Base-by-base conservation (phyloP, 2,113 vertebrate species). In the Panthera tigris region DNA sequence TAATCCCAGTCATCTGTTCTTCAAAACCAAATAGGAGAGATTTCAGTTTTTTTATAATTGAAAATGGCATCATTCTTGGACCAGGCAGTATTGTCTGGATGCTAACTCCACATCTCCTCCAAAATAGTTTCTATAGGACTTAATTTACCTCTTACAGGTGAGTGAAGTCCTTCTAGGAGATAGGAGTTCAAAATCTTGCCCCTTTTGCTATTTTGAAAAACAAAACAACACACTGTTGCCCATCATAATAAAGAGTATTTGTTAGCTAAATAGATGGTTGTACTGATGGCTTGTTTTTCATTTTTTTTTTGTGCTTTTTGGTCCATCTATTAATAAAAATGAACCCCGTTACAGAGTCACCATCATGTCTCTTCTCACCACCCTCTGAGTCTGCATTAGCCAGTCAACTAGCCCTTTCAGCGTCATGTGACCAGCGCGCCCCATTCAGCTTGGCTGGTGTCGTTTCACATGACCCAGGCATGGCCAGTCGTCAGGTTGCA, bases 261-360 rank as follows among this genome's bases (percentile, higher is more conserved):
- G 98, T 99, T 99, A 99, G 98, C 98, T 98, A 98, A 98, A 98
- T 99, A 99, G 99, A 99, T 99, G 99, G 98, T 99, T 99, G 99
- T 99, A 99, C 99, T 99, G 99, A 99, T 99, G 98, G 99, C 99
- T 99, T 99, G 99, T 99, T 99, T 99, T 99, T 99, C 98, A 98
- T 99, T 99, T 99, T 99, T 99, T 99, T 99, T 99, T 99, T 99
- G 99, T 99, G 99, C 99, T 99, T 99, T 99, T 99, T 99, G 99
- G 99, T 99, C 99, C 99, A 99, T 99, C 99, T 99, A 99, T 99
- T 99, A 99, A 99, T 99, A 99, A 99, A 99, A 99, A 99, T 99
- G 99, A 99, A 99, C 99, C 99, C 99, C 99, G 99, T 99, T 99
- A 99, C 99, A 99, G 99, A 99, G 99, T 99, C 99, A 99, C 99